A percentile compares a stretch with the other conserved stretches of the same genome.
Evolutionary conservation across 2,113 vertebrate genomes (phyloP).

Genomic region (Gallinago paraguaiae): DNA sequence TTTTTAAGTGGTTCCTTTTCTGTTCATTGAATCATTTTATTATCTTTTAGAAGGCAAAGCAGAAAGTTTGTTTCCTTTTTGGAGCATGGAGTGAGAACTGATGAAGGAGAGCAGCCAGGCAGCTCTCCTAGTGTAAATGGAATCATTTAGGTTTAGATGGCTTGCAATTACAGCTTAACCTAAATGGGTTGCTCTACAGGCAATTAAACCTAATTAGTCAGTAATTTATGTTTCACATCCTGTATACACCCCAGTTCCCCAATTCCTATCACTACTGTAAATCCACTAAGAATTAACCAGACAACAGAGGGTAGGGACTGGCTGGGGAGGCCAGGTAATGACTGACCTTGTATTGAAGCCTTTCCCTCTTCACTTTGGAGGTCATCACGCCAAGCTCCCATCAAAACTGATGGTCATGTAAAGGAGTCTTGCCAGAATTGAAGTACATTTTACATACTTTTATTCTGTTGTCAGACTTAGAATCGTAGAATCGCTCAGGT

Average conservation of each 20-base stretch:
- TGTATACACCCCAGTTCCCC: neutral
- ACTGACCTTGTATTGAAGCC: fast-evolving
- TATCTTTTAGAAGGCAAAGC: neutral
- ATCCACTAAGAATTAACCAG: neutral
- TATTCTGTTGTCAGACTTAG: neutral
- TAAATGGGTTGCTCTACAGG: neutral
- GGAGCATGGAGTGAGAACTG: neutral
- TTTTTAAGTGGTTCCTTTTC: neutral
- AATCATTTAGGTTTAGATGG: neutral
- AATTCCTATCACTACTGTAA: neutral
- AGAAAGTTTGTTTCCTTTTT: neutral
- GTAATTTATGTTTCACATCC: neutral
- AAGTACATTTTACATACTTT: neutral
- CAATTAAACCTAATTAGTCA: conserved; percentile 1
- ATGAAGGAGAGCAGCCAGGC: neutral
- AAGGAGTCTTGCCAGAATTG: neutral
- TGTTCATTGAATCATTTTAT: neutral
- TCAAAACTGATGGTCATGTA: neutral
- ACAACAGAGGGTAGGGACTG: neutral
- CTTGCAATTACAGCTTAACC: neutral
- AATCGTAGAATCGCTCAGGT: no score
- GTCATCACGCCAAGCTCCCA: neutral
- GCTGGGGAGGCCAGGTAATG: neutral
- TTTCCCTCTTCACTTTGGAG: neutral
- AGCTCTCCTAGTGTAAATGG: neutral